Evolutionary conservation across 2,888 invertebrate genomes (phyloP), one percentile per base, ranked within the genome.

Genomic region (Nezara viridula): DNA sequence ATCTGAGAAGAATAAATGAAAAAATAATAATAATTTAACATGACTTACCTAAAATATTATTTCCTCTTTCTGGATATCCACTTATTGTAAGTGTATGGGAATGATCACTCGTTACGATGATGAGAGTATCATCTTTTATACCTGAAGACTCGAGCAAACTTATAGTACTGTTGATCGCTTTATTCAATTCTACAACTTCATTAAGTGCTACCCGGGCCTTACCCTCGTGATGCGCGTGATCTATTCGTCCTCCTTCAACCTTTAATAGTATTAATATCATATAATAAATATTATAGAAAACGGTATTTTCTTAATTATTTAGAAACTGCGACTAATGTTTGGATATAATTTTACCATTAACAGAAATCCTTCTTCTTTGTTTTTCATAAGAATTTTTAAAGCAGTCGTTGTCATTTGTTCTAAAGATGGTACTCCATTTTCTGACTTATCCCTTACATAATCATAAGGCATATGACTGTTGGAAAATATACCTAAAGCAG

Each of bases 241-340:
- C 98, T 90, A 98, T 97, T 91, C 96, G 94, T 0, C 97, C 98
- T 16, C 97, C 97, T 94, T 97, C 97, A 44, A 97, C 95, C 96
- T 96, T 90, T 81, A 19, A 81, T 40, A 40, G 16, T 40, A 44
- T 12, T 81, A 37, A 81, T 24, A 81, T 37, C 7, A 81, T 24
- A 21, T 21, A 81, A 73, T 32, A 37, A 73, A 73, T 14, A 19
- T 12, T 73, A 73, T 92, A 91, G 91, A 86, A 91, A 16, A 50
- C n/a, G 16, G 19, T 50, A 16, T 50, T 50, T 50, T 16, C 19
- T 27, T 7, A 14, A 27, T 60, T 14, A 73, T 73, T 37, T 5
- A 32, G 7, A 37, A 19, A 37, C 37, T 73, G 4, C 5, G 1
- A 60, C 16, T 14, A 27, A 60, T 0, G 0, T 6, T 16, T 27